Percentiles rank a stretch among this genome's conserved stretches.
phyloP scores from a whole-genome alignment of 1,140 invertebrate species.

The Stegodyphus dumicola region DNA sequence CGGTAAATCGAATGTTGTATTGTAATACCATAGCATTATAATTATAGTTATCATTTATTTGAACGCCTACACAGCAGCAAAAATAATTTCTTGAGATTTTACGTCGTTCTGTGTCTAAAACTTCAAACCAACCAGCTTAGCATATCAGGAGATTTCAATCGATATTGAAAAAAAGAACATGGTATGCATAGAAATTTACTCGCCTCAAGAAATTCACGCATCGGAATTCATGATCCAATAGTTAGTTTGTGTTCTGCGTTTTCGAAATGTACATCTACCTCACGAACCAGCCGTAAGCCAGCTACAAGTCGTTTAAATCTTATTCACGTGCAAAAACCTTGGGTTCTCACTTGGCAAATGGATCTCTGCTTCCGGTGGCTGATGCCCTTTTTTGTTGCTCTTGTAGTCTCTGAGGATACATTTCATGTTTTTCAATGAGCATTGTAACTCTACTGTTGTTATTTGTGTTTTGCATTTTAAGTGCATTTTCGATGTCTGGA shows the following conservation, averaged over 20 bases:
- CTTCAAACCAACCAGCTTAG: background rate
- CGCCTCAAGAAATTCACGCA: too few species aligned
- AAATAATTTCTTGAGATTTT: background rate
- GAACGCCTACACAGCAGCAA: background rate
- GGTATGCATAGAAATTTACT: too few species aligned
- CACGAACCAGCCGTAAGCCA: background rate
- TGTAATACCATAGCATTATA: too few species aligned
- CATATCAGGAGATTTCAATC: too few species aligned
- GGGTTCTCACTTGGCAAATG: conserved; percentile 25
- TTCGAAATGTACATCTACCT: too few species aligned
- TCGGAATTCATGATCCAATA: conserved; percentile 19
- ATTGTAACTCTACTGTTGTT: conserved; percentile 2
- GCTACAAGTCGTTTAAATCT: conserved; percentile 31
- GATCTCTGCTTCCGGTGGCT: conserved; percentile 9
- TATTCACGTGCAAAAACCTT: conserved; percentile 17
- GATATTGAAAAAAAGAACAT: too few species aligned
- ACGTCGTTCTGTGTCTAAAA: background rate
- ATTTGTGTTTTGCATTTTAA: too few species aligned
- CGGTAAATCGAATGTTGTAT: too few species aligned
- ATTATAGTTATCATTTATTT: too few species aligned
- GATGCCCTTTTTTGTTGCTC: background rate
- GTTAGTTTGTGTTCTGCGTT: conserved; percentile 7
- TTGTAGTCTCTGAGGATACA: conserved; percentile 22
- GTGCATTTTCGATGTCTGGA: conserved; percentile 29
- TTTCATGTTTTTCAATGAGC: conserved; percentile 51